These are phyloP conservation scores for Calvadosia cruxmelitensis DNA, from an alignment of 30 jellyfish, hydroid and myxozoan genomes.

Conservation along the genomic window DNA sequence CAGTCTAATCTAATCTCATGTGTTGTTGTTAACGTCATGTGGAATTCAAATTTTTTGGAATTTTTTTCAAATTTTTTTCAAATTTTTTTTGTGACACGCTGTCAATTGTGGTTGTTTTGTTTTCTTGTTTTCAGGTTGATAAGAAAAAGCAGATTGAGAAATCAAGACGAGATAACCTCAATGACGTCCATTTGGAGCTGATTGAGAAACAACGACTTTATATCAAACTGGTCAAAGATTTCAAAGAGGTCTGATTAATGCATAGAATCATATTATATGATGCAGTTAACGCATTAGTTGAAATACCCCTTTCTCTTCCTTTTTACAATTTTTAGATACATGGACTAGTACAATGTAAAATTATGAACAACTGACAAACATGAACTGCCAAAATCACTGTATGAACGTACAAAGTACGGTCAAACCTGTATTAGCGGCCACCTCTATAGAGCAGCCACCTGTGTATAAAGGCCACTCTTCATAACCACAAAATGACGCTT, in stretches of 20 bases:
- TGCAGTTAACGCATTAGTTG: neutral
- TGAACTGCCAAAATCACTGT: too few relatives aligned
- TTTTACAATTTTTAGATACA: neutral
- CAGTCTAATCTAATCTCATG: too few relatives aligned
- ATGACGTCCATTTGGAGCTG: conserved; percentile 42
- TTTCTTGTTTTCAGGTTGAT: conserved; percentile 24
- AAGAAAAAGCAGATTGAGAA: conserved; percentile 56
- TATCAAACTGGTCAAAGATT: conserved; percentile 61
- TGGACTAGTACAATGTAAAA: neutral
- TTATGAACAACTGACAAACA: too few relatives aligned
- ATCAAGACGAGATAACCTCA: conserved; percentile 44
- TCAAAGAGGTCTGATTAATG: conserved; percentile 32
- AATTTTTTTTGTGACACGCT: too few relatives aligned
- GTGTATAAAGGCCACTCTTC: too few relatives aligned
- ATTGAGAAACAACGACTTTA: conserved; percentile 75
- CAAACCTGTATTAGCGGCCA: too few relatives aligned
- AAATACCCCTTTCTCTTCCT: neutral
- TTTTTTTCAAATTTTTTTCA: too few relatives aligned
- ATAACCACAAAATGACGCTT: too few relatives aligned
- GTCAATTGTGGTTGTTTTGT: neutral
- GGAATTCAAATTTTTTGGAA: too few relatives aligned
- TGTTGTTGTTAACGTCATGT: too few relatives aligned
- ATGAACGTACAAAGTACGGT: too few relatives aligned
- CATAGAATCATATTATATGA: neutral
- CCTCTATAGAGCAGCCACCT: too few relatives aligned